Percentiles rank a stretch among this genome's conserved stretches.
Evolutionary conservation across 2,888 invertebrate genomes (phyloP).

Genomic region (Drosophila paucipuncta): DNA sequence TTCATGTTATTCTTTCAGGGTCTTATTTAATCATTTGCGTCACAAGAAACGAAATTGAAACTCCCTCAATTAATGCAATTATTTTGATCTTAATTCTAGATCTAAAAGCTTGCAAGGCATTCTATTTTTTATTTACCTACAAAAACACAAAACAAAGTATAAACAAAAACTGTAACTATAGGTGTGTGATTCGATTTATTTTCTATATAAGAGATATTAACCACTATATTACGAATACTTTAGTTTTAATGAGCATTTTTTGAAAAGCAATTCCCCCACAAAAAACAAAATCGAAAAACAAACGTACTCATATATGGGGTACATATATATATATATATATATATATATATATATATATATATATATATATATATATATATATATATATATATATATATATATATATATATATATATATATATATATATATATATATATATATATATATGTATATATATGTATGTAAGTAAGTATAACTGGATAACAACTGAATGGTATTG

Average conservation of each 20-base stretch:
- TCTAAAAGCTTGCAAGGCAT: constrained; percentile 16
- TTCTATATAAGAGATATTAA: constrained; percentile 24
- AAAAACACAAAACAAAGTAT: constrained; percentile 1
- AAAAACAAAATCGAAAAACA: constrained; percentile 2
- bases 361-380: too few species aligned
- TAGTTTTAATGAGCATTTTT: constrained; percentile 18
- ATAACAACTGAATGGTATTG: constrained; percentile 11
- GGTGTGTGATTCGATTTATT: constrained; percentile 29
- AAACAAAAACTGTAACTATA: constrained; percentile 21
- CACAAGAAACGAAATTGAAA: constrained; percentile 37
- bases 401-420: neutral
- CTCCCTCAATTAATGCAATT: constrained; percentile 73
- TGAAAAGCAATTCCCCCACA: constrained; percentile 25
- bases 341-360: neutral
- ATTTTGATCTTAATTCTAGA: constrained; percentile 40
- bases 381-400: constrained; percentile 7
- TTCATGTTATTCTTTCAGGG: constrained; percentile 3
- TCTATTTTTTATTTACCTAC: neutral
- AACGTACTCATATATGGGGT: constrained; percentile 1
- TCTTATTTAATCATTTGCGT: neutral
- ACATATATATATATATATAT: constrained; percentile 2
- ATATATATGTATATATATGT: neutral
- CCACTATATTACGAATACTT: constrained; percentile 21
- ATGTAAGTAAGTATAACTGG: neutral
- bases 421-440: constrained; percentile 1